A percentile compares a stretch with the other conserved stretches of the same genome.
Conservation (phyloP, 2,797 vertebrate species). For the Ibycter americanus region DNA sequence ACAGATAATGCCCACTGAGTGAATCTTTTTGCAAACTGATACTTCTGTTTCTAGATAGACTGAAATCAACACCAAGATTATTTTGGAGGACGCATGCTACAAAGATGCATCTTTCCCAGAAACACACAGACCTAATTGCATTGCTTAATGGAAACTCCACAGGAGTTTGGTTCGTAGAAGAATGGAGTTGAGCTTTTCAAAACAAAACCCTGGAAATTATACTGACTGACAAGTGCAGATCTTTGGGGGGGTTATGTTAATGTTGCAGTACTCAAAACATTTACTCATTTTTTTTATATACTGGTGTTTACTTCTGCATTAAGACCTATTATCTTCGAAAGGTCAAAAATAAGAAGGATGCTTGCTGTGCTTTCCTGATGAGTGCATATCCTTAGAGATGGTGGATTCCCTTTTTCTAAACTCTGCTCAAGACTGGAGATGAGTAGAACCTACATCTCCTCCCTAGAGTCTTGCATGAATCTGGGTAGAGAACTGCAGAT, state of each 20-base stretch:
- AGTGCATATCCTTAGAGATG: not conserved
- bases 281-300: not conserved
- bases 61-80: not conserved
- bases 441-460: not conserved
- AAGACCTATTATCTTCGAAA: not conserved
- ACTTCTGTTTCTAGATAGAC: not conserved
- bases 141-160: not conserved
- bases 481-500: not conserved
- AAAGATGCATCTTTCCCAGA: not conserved
- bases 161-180: not conserved
- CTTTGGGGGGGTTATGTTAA: not conserved
- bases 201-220: not conserved
- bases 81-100: not conserved
- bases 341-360: not conserved
- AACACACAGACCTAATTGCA: not conserved
- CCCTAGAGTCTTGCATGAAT: not conserved
- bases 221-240: not conserved
- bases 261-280: not conserved
- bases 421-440: not conserved
- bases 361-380: not conserved
- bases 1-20: not conserved
- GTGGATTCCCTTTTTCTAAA: not conserved
- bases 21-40: not conserved
- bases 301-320: not conserved
- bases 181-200: not conserved